Evolutionary conservation across 2,113 vertebrate species (phyloP), one percentile per base, ranked within the genome.

Genomic region (Balaeniceps rex): DNA sequence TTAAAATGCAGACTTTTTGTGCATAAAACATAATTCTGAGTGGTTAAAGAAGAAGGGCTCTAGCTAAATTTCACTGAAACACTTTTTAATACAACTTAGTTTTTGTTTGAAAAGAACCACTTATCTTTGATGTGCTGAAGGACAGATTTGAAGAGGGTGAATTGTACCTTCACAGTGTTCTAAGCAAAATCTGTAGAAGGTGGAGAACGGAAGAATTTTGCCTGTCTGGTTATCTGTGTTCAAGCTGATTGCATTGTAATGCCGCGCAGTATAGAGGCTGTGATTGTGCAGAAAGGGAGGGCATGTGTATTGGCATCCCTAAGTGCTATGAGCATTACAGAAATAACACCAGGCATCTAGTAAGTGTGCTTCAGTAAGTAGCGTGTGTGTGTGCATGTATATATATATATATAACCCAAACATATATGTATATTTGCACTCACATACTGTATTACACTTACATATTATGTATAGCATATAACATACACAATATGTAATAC

Each of bases 301-400:
- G 61, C 79, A 65, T 12, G 54, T 61, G 40, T 47, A 74, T 1
- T 90, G 76, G 40, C 79, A 77, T 66, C 33, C 29, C 21, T 34
- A 28, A 51, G 29, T 46, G 42, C 46, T 87, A 14, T 25, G 26
- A 90, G 47, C 34, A 38, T 72, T 55, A 57, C 28, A 72, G 58
- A 82, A 88, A 40, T 52, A 86, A 69, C 36, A 36, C 14, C 22
- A 85, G 54, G 47, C 31, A 83, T 70, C 31, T 47, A 54, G 19
- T 42, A 80, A 65, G 54, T 61, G 69, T 69, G 24, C 58, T 86
- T 74, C 46, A 49, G 14, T 44, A 86, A 65, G 44, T 4, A 19
- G 10, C 55, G 33, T n/a, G 17, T 34, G 34, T 23, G 5, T n/a
- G 1, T 36, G 1, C 34, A 2, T 36, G 2, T 36, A 3, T 52